phyloP scores from a whole-genome alignment of 2,113 vertebrate genomes.

The Centropus bengalensis region DNA sequence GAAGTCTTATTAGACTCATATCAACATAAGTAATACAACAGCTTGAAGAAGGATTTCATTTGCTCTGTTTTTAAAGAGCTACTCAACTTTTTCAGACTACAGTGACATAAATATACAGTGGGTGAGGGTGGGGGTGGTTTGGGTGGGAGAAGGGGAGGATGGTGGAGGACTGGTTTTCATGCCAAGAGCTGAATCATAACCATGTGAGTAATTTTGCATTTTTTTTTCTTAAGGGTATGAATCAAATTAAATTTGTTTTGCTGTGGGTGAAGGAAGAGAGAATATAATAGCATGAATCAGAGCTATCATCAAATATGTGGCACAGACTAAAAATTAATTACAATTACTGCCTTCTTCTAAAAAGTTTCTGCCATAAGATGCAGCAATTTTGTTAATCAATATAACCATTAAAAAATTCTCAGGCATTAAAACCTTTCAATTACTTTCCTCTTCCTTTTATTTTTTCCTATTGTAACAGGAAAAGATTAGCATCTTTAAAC shows the following conservation, averaged over 20 bases:
- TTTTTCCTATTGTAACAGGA: conserved; percentile 28
- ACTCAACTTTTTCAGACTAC: conserved; percentile 71
- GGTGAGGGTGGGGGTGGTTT: conserved; percentile 72
- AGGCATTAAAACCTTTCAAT: conserved; percentile 51
- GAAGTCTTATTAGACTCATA: background rate
- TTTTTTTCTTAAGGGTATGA: conserved; percentile 76
- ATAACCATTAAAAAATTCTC: conserved; percentile 49
- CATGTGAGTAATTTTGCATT: conserved; percentile 77
- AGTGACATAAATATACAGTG: conserved; percentile 70
- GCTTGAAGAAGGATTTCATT: conserved; percentile 64
- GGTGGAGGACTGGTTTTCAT: conserved; percentile 68
- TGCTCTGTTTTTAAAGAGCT: conserved; percentile 69
- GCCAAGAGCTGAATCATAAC: conserved; percentile 83
- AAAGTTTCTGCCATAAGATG: conserved; percentile 57
- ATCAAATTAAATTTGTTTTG: conserved; percentile 86
- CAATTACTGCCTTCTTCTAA: conserved; percentile 69
- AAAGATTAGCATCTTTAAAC: conserved; percentile 50
- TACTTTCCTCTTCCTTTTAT: conserved; percentile 38
- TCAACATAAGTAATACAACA: conserved; percentile 44
- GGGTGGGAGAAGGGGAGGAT: conserved; percentile 73
- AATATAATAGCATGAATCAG: conserved; percentile 88
- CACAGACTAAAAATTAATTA: conserved; percentile 79
- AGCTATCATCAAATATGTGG: conserved; percentile 80
- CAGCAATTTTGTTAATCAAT: conserved; percentile 64
- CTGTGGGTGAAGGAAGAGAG: conserved; percentile 80